These are phyloP conservation scores for Cardinalis cardinalis DNA, from an alignment of 2,113 vertebrate genomes.

Conservation along the genomic window DNA sequence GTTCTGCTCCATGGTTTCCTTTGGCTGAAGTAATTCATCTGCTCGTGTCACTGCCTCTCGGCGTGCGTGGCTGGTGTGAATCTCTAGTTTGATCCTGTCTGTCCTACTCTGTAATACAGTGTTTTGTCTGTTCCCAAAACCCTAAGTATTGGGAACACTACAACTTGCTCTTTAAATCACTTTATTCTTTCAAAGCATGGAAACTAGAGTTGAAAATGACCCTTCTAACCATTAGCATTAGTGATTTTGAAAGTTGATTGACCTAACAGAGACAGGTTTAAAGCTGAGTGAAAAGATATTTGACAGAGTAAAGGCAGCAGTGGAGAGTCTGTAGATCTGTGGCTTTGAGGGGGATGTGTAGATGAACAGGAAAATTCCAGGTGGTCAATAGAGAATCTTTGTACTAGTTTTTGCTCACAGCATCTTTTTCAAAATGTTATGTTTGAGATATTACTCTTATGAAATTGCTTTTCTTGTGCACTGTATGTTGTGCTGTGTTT, in stretches of 20 bases:
- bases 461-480: slow-evolving; percentile 30
- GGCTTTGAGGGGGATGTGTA: not conserved
- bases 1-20: not conserved
- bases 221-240: not conserved
- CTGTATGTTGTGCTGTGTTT: not conserved
- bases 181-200: not conserved
- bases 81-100: not conserved
- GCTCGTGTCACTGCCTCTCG: not conserved
- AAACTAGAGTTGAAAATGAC: not conserved
- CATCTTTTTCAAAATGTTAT: slow-evolving; percentile 7
- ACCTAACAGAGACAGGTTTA: not conserved
- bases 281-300: not conserved
- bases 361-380: not conserved
- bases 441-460: not conserved
- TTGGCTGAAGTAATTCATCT: not conserved
- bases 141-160: not conserved
- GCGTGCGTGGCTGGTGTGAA: not conserved
- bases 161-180: not conserved
- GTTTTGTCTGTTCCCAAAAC: not conserved
- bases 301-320: not conserved
- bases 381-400: not conserved
- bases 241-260: not conserved
- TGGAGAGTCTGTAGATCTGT: not conserved
- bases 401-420: not conserved
- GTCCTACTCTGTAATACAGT: rapidly evolving